Evolutionary conservation across 2,113 vertebrate genomes (phyloP).

Genomic region (Seriola aureovittata): DNA sequence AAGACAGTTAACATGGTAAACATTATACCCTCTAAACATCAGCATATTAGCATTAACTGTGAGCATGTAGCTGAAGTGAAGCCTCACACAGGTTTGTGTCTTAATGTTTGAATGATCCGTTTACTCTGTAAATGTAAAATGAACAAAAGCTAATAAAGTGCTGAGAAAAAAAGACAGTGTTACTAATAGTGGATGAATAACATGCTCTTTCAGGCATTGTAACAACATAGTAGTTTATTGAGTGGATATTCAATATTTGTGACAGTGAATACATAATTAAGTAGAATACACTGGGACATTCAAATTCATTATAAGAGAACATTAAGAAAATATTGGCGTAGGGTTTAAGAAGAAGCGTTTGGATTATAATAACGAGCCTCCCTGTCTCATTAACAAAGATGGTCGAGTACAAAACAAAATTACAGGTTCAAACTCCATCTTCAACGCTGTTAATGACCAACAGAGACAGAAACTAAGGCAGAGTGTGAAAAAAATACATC

Average conservation of each 20-base stretch:
- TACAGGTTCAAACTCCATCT: constrained; percentile 42
- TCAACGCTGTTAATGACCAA: constrained; percentile 35
- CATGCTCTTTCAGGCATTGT: constrained; percentile 5
- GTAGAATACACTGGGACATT: constrained; percentile 44
- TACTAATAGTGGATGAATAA: constrained; percentile 6
- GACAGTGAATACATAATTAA: constrained; percentile 61
- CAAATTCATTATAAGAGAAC: constrained; percentile 38
- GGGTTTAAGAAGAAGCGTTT: constrained; percentile 35
- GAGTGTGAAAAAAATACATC: constrained; percentile 20
- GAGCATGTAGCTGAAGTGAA: too few relatives aligned
- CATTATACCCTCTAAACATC: too few relatives aligned
- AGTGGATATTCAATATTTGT: constrained; percentile 55
- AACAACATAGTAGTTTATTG: constrained; percentile 64
- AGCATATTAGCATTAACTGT: too few relatives aligned
- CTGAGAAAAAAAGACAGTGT: too few relatives aligned
- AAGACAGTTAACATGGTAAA: too few relatives aligned
- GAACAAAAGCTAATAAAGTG: too few relatives aligned
- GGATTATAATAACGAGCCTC: constrained; percentile 52
- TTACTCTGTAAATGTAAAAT: too few relatives aligned
- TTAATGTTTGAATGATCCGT: too few relatives aligned
- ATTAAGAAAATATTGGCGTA: constrained; percentile 59
- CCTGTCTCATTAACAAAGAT: constrained; percentile 54
- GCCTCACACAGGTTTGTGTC: too few relatives aligned
- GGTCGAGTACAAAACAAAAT: constrained; percentile 47
- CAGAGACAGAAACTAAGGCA: constrained; percentile 44